Percentiles rank a stretch among this genome's conserved stretches.
Evolutionary conservation across 1,140 invertebrate species (phyloP).

Genomic region (Neuroterus valhalla): DNA sequence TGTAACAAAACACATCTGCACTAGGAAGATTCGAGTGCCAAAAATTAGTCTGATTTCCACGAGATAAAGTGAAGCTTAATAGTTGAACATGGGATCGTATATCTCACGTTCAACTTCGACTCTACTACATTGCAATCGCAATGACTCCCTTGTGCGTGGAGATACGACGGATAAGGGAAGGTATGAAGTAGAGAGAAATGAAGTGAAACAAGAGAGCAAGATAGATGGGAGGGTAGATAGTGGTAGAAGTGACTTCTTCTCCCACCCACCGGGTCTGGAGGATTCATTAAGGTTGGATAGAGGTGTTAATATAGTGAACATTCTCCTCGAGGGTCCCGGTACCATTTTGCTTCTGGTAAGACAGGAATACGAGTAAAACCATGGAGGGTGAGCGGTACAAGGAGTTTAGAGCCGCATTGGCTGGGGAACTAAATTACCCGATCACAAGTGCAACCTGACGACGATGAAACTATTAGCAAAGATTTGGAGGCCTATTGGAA

Average conservation of each 20-base stretch:
- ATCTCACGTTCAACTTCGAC: conserved; percentile 32
- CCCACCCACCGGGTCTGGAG: conserved; percentile 49
- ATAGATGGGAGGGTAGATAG: conserved; percentile 16
- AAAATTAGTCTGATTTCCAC: background rate
- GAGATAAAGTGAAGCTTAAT: background rate
- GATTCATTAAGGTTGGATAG: conserved; percentile 69
- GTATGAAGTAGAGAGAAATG: background rate
- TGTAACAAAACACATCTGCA: conserved; percentile 27
- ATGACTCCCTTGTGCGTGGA: conserved; percentile 1
- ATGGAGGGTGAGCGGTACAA: conserved; percentile 43
- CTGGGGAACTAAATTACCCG: conserved; percentile 65
- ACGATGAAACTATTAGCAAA: conserved; percentile 64
- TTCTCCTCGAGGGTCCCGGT: conserved; percentile 56
- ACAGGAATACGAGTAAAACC: no score
- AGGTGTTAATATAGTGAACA: conserved; percentile 70
- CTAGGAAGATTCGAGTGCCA: conserved; percentile 1
- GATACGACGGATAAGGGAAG: conserved; percentile 23
- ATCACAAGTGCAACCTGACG: conserved; percentile 33
- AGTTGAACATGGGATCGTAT: background rate
- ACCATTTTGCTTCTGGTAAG: conserved; percentile 58
- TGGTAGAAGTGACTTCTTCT: conserved; percentile 37
- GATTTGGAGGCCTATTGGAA: conserved; percentile 53
- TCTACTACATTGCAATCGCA: conserved; percentile 10
- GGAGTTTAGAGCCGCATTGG: conserved; percentile 34
- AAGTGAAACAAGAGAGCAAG: conserved; percentile 23